phyloP scores from a whole-genome alignment of 35 echinoderm and acorn worm genomes.

The Patiria miniata region DNA sequence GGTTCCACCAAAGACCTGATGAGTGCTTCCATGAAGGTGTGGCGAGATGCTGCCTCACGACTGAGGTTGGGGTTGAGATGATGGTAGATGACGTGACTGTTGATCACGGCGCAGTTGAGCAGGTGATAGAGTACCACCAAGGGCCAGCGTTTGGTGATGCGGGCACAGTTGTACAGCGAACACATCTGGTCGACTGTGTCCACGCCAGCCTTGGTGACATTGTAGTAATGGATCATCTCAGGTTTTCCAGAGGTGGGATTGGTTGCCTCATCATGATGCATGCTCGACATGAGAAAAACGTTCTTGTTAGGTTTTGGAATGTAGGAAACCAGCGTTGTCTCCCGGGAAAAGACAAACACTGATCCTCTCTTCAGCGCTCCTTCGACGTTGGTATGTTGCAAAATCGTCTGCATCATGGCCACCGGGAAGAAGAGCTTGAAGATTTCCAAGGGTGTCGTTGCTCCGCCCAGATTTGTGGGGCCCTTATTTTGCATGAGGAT shows the following conservation, averaged over 20 bases:
- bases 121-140: neutral
- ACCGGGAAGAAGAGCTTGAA: neutral
- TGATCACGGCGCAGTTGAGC: neutral
- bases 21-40: no score
- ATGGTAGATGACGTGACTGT: neutral
- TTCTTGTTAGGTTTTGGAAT: neutral
- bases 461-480: neutral
- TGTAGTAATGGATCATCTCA: neutral
- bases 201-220: neutral
- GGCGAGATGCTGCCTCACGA: no score
- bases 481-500: neutral
- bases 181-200: slow-evolving; percentile 1
- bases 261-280: neutral
- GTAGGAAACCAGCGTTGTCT: neutral
- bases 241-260: neutral
- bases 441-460: neutral
- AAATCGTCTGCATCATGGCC: neutral
- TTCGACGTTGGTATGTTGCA: neutral
- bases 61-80: neutral
- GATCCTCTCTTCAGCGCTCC: neutral
- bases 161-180: neutral
- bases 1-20: no score
- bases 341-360: neutral
- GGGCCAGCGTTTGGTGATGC: slow-evolving; percentile 1
- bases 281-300: neutral